Evolutionary conservation across 30 jellyfish, hydroid and myxozoan genomes (phyloP).

Genomic region (Mastigias papua): DNA sequence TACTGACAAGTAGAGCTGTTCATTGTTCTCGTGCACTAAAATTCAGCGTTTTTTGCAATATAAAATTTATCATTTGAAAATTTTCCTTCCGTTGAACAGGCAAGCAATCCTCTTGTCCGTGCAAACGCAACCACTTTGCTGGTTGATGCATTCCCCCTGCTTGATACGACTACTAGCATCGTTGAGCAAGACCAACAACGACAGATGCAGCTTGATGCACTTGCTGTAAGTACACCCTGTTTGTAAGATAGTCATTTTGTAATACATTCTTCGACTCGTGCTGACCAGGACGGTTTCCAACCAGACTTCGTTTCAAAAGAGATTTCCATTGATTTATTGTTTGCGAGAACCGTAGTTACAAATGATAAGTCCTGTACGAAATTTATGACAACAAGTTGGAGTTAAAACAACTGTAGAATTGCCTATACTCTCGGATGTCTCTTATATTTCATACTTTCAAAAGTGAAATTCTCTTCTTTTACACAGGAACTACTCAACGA

Average conservation of each 20-base stretch:
- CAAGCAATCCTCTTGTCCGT: slow-evolving; percentile 62
- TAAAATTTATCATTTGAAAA: neutral
- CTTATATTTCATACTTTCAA: neutral
- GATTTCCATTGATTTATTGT: too few relatives aligned
- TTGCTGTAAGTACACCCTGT: slow-evolving; percentile 32
- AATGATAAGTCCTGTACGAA: too few relatives aligned
- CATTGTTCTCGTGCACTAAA: too few relatives aligned
- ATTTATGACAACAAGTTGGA: too few relatives aligned
- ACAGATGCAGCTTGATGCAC: slow-evolving; percentile 55
- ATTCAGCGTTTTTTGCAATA: neutral
- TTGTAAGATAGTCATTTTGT: neutral
- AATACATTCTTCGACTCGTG: neutral
- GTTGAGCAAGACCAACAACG: slow-evolving; percentile 25
- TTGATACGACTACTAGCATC: slow-evolving; percentile 31
- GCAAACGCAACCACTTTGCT: slow-evolving; percentile 37
- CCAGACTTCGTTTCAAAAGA: too few relatives aligned
- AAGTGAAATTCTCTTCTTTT: too few relatives aligned
- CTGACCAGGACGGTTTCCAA: too few relatives aligned
- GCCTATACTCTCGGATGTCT: neutral
- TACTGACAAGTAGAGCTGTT: too few relatives aligned
- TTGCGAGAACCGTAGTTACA: too few relatives aligned
- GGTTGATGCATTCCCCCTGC: slow-evolving; percentile 62
- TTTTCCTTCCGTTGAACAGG: slow-evolving; percentile 1
- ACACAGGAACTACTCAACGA: slow-evolving; percentile 46
- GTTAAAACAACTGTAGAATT: too few relatives aligned